Percentiles rank a stretch among this genome's conserved stretches.
These are phyloP conservation scores for Gopherus evgoodei DNA, from an alignment of 2,113 vertebrate genomes.

Conservation along the genomic window DNA sequence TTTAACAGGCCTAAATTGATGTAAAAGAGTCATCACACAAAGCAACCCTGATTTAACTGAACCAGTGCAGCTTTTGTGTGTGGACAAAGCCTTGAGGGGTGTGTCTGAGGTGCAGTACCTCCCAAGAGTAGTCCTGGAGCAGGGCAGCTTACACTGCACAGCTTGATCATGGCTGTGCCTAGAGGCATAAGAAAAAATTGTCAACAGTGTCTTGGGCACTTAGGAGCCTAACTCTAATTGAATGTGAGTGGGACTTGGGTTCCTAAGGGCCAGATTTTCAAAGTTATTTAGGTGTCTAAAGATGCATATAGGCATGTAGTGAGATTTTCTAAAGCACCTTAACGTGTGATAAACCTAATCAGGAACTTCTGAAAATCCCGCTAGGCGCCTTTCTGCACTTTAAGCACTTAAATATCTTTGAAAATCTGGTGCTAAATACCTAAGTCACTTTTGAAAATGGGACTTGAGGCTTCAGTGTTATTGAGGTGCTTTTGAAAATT, in stretches of 20 bases:
- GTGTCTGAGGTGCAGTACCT: not conserved
- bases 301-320: no score
- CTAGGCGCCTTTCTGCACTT: not conserved
- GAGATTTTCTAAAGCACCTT: not conserved
- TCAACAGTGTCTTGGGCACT: not conserved
- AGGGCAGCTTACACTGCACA: not conserved
- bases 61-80: not conserved
- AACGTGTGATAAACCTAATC: not conserved
- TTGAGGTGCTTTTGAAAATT: not conserved
- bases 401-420: not conserved
- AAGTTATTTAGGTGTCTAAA: not conserved
- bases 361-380: not conserved
- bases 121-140: not conserved
- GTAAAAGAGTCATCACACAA: not conserved
- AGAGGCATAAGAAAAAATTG: not conserved
- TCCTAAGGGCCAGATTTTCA: not conserved
- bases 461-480: not conserved
- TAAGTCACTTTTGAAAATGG: not conserved
- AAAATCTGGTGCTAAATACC: not conserved
- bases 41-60: not conserved
- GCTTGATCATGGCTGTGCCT: not conserved
- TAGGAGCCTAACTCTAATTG: not conserved
- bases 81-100: not conserved
- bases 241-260: not conserved
- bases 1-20: not conserved